Base-by-base conservation (phyloP, 2,797 vertebrate genomes). In the Galaxias olidus region DNA sequence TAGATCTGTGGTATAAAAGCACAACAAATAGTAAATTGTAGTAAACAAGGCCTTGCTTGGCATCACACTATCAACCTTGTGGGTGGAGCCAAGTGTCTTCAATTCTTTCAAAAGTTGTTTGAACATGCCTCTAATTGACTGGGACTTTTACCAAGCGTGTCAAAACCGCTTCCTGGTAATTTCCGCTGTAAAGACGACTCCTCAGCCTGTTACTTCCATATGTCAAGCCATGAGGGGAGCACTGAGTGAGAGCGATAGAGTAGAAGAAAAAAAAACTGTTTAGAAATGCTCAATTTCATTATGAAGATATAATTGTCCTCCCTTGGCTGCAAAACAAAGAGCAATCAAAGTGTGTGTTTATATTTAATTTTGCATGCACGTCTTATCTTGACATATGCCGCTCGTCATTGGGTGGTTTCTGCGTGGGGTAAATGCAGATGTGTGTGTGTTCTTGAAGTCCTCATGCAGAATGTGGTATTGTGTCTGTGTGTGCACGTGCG, bases 271-370 rank as follows among this genome's bases (percentile, higher is more conserved):
- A 0, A 66, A 57, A 73, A 61, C 74, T 76, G 76, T 80, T 85
- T 83, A 59, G 73, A 65, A 79, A 80, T 65, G 53, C 68, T 83
- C 53, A 72, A 82, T 83, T 83, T 83, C 65, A 86, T 88, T 81
- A 88, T 89, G 72, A 82, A 84, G 83, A 86, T 79, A 74, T 88
- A 89, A 91, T 85, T 91, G 87, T 87, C 83, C 70, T 49, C 77
- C 77, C 77, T 81, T 76, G 73, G 75, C 78, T 69, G 71, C 74
- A 82, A 88, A 89, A 85, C 85, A 90, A 88, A 86, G 84, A 83
- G 68, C 76, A 86, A 86, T 76, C 79, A 77, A 73, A 67, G 73
- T 77, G 79, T 84, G 75, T 72, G 79, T 84, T 89, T 88, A 77
- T 87, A 87, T 88, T 84, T 86, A 76, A 86, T 87, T 86, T 79